Evolutionary conservation across 2,113 vertebrate genomes (phyloP).

Genomic region (Serinus canaria): DNA sequence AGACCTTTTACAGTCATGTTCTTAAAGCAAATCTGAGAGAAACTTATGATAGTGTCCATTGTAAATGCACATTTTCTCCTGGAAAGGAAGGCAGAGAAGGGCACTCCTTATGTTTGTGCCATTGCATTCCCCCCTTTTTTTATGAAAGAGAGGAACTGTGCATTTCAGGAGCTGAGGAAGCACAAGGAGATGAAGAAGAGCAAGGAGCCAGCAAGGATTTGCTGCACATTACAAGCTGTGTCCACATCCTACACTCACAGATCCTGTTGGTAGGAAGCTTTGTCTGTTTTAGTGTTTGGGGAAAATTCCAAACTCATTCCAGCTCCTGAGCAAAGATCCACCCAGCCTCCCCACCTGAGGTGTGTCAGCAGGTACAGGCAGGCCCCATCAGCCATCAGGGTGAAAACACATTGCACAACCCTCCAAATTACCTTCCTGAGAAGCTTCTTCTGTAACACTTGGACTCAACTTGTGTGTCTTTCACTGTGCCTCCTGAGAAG

Average conservation of each 20-base stretch:
- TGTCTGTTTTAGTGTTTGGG: neutral
- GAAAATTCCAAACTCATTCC: neutral
- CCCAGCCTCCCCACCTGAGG: neutral
- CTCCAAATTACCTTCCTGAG: neutral
- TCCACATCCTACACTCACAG: neutral
- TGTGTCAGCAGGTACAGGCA: slow-evolving; percentile 3
- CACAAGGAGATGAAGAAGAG: neutral
- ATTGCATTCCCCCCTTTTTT: neutral
- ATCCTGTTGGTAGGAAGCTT: neutral
- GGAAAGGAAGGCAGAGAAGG: neutral
- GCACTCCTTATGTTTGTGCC: neutral
- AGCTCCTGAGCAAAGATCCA: neutral
- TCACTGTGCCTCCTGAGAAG: neutral
- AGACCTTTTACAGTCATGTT: neutral
- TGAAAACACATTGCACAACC: slow-evolving; percentile 41
- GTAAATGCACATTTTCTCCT: neutral
- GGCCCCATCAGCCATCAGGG: neutral
- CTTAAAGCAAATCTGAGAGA: neutral
- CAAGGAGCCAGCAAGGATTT: neutral
- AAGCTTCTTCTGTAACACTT: neutral
- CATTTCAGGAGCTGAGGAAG: neutral
- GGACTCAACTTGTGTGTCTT: neutral
- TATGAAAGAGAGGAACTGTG: neutral
- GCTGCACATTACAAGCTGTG: neutral
- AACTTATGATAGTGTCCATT: neutral